These are phyloP conservation scores for Brevimyrus niger DNA, from an alignment of 2,113 vertebrate genomes.

Conservation along the genomic window DNA sequence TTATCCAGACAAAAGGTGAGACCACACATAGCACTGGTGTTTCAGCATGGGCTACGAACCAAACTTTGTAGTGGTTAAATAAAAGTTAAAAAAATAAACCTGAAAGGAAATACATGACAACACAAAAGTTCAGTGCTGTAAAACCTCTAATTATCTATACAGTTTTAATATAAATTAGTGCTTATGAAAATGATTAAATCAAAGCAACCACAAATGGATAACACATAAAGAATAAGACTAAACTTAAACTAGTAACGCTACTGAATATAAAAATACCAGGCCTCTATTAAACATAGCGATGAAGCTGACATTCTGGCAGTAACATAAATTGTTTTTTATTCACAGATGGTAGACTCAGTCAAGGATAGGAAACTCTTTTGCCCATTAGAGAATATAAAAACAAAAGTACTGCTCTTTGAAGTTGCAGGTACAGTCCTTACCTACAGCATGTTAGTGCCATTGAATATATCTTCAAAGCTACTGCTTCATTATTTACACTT, in stretches of 20 bases:
- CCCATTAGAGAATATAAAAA: conserved; percentile 58
- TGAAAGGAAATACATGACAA: conserved; percentile 45
- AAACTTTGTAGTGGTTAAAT: conserved; percentile 54
- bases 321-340: conserved; percentile 44
- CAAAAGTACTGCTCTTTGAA: conserved; percentile 64
- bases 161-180: conserved; percentile 43
- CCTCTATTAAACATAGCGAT: conserved; percentile 46
- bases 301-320: conserved; percentile 44
- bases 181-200: conserved; percentile 3
- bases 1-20: conserved; percentile 51
- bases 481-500: conserved; percentile 38
- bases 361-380: conserved; percentile 65
- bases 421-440: conserved; percentile 43
- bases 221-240: conserved; percentile 35
- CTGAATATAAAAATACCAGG: conserved; percentile 37
- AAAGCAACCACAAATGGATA: conserved; percentile 22
- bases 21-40: background rate
- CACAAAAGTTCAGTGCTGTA: conserved; percentile 38
- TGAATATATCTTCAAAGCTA: conserved; percentile 59
- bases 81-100: conserved; percentile 39
- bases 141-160: conserved; percentile 40
- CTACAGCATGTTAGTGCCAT: conserved; percentile 61
- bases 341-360: conserved; percentile 65
- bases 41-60: conserved; percentile 20
- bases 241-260: background rate